Base-by-base conservation (phyloP, 2,888 invertebrate species). In the Agonopterix subpropinquella region DNA sequence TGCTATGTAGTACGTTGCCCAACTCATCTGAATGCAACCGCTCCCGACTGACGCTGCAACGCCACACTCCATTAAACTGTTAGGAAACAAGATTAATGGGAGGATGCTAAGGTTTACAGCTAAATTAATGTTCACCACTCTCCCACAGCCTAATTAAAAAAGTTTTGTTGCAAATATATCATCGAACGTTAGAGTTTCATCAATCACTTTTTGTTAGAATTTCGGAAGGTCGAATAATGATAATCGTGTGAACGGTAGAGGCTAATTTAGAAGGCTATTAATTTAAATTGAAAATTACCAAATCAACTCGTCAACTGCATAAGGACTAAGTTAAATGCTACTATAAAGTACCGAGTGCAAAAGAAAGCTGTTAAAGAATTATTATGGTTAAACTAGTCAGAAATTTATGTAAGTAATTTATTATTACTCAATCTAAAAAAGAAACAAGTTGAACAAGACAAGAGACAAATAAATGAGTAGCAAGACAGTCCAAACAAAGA, bases 71-170 rank as follows among this genome's bases (percentile, higher is more conserved):
- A 81, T 80, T 80, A 71, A 73, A 69, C 73, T 54, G 58, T 80
- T 75, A 72, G 65, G 77, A 67, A 82, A 81, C 67, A 74, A 78
- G 76, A 80, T 78, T 72, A 71, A 77, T 79, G 64, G 61, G 59
- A 55, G 53, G 55, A 41, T 36, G 39, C 45, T 41, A 42, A 37
- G 10, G 39, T 41, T 41, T 36, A n/a, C 41, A 48, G 1, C 35
- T 15, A 43, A 39, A 43, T 43, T 48, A 37, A 35, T 41, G 43
- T 41, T 15, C 11, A 44, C 42, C 28, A 36, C 42, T n/a, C n/a
- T 39, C 39, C n/a, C 39, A 39, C 39, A 39, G 39, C 9, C 39
- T 9, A 39, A n/a, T 49, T 52, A 47, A 39, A 51, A 45, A 4
- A 15, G 8, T 4, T 36, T 47, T 43, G 48, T 47, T 47, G 47